Conservation (phyloP, 2,888 invertebrate species). For the Listrodromus nycthemerus region DNA sequence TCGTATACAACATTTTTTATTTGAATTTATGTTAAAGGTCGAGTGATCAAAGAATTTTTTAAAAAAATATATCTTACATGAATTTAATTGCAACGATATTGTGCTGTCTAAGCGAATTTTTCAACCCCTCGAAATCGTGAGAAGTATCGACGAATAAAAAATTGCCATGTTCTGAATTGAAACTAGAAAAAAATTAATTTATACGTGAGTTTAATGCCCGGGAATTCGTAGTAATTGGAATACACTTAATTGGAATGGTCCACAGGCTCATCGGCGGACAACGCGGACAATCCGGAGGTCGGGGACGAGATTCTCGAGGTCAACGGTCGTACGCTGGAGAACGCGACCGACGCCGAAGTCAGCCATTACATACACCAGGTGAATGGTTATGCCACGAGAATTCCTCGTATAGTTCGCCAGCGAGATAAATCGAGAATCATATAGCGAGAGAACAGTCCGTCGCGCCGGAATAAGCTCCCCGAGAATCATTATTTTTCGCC, state of each 20-base stretch:
- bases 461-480: constrained; percentile 4
- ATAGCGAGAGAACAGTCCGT: constrained; percentile 7
- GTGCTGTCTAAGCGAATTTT: too few relatives aligned
- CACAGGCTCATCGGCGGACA: constrained; percentile 95
- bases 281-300: constrained; percentile 95
- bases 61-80: not conserved
- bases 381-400: constrained; percentile 72
- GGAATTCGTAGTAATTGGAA: constrained; percentile 9
- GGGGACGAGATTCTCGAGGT: constrained; percentile 99
- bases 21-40: not conserved
- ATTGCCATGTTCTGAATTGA: too few relatives aligned
- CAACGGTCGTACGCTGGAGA: constrained; percentile 96
- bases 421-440: not conserved
- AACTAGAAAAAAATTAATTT: not conserved
- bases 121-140: too few relatives aligned
- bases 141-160: not conserved
- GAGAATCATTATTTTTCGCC: not conserved
- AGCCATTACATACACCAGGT: constrained; percentile 98
- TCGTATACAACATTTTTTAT: not conserved
- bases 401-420: constrained; percentile 15
- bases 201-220: not conserved
- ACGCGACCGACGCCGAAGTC: constrained; percentile 96
- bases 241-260: constrained; percentile 37
- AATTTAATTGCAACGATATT: not conserved
- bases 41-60: not conserved